Base-by-base conservation (phyloP, 2,113 vertebrate species). In the Arvicanthis niloticus region DNA sequence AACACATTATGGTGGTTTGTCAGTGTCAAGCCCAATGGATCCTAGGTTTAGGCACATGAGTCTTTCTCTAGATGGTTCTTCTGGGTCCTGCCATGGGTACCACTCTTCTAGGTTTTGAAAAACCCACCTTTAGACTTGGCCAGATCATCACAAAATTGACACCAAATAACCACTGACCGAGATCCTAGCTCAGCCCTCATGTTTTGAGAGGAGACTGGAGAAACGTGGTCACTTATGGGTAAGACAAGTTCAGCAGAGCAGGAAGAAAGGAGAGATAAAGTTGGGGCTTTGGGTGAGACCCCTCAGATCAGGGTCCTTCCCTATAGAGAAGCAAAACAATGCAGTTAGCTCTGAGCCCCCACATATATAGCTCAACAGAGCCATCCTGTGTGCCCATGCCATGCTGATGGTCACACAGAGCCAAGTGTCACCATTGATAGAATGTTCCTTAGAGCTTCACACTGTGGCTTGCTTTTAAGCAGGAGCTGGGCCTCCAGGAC, bases 21-120 rank as follows among this genome's bases (percentile, higher is more conserved):
- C 10, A 1, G 12, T 87, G 68, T 65, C 4, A 16, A 58, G 26
- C 17, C 12, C 5, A 0, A 2, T 2, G 72, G 22, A 42, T 6
- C 11, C 37, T 45, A 42, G 58, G 22, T 37, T 70, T 31, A 21
- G 42, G 5, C 15, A 82, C 73, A 16, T 29, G 1, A 0, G 4
- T 53, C 21, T 15, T 17, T 7, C 16, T n/a, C 3, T 42, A 48
- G 26, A 78, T 4, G 19, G 56, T 37, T 78, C 24, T 72, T 56
- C 31, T 37, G 17, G 9, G 42, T 29, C n/a, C 7, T 11, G 21
- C 40, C 60, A 22, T 31, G 60, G 31, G 75, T n/a, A 37, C 24
- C 7, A 0, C 48, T 42, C 22, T 56, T 58, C 45, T 5, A 68
- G 29, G 29, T 21, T 2, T 17, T 24, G 85, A 94, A 40, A 5